Evolutionary conservation across 2,797 vertebrate genomes (phyloP), one percentile per base, ranked within the genome.

Genomic region (Micromesistius poutassou): DNA sequence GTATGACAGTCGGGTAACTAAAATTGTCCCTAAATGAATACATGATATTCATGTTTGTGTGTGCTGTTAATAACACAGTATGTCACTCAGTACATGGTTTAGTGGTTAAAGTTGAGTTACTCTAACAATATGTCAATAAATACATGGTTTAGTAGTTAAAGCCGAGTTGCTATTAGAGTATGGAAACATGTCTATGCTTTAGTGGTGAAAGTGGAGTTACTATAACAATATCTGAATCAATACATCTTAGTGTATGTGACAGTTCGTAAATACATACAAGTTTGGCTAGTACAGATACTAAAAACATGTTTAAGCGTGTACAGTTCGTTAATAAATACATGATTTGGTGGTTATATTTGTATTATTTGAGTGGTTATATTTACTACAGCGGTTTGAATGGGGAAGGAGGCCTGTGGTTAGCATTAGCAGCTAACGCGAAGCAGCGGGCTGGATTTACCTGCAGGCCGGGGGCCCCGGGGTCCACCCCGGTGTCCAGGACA

Each of bases 401-500:
- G 36, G 3, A 13, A 40, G 22, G 33, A 62, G 55, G 55, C 55
- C 55, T 22, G 46, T 19, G 6, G 46, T 19, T 76, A 30, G 74
- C 38, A 46, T 40, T 36, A 42, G 81, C 79, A 83, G n/a, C n/a
- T 35, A 77, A 55, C 78, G 78, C 76, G 72, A 71, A 77, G 36
- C 80, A 78, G 86, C 80, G 86, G 88, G 83, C 71, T 71, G 28
- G 30, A 72, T 83, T 86, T 94, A 98, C 97, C 98, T 99, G 97
- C 96, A 99, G 96, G 88, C 97, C 98, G 76, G 97, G 97, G 68
- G 98, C 97, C 78, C 97, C 98, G 0, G 98, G 98, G 75, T 99
- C 98, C 83, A 99, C 98, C 72, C 97, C 98, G 22, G 97, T 99
- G 90, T 99, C 98, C 81, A 99, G 92, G 73, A 99, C 93, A 0